These are phyloP conservation scores for Eilema griseolum DNA, from an alignment of 2,888 invertebrate species.

Conservation along the genomic window DNA sequence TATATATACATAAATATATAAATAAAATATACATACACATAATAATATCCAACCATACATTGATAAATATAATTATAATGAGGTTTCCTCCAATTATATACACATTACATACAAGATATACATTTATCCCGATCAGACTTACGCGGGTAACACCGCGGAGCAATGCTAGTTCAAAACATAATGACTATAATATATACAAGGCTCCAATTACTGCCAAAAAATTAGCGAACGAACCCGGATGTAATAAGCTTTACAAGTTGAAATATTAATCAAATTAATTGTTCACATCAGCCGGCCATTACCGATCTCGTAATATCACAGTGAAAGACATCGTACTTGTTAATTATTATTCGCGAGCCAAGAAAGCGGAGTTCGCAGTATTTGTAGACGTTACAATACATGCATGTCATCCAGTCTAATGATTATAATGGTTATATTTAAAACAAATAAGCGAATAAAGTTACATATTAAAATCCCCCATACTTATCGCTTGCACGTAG, in stretches of 20 bases:
- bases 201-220: background rate
- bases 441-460: slow-evolving; percentile 10
- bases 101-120: no score
- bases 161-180: background rate
- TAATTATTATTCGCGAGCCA: slow-evolving; percentile 4
- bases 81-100: no score
- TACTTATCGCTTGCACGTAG: background rate
- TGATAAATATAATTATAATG: no score
- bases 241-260: slow-evolving; percentile 8
- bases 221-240: slow-evolving; percentile 14
- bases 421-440: slow-evolving; percentile 11
- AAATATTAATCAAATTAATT: slow-evolving; percentile 19
- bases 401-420: slow-evolving; percentile 13
- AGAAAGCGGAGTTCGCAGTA: slow-evolving; percentile 6
- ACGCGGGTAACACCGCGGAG: background rate
- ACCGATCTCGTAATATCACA: slow-evolving; percentile 14
- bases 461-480: background rate
- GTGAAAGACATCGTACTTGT: slow-evolving; percentile 7
- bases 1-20: no score
- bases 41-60: no score
- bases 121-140: background rate
- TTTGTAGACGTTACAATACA: slow-evolving; percentile 9
- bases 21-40: no score
- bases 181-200: background rate
- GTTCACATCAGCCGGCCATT: slow-evolving; percentile 8